Base-by-base conservation (phyloP, 2,888 invertebrate species). In the Macrophya annulata region DNA sequence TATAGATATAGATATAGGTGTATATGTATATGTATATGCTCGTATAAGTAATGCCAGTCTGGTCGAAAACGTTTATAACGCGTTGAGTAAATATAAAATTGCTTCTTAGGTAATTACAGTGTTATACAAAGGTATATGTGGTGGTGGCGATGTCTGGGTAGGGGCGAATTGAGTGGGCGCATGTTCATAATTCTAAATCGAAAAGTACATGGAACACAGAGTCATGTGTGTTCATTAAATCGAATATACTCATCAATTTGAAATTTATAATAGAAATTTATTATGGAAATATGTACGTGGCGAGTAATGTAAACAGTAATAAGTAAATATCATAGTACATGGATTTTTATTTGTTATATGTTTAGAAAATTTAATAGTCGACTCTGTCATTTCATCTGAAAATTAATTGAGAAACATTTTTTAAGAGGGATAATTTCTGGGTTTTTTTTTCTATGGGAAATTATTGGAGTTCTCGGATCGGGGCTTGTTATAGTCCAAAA, bases 21-120 rank as follows among this genome's bases (percentile, higher is more conserved):
- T 65, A 31, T 31, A 6, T 51, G n/a, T 72, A 10, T 25, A 31
- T n/a, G 25, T n/a, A 40, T 43, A 43, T 72, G 15, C 15, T 0
- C 40, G n/a, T 25, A 25, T 40, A 62, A 21, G 43, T 62, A 10
- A 77, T 77, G 12, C 55, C 55, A 77, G 77, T 37, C 77, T 77
- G 77, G 79, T 81, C 59, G 10, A 43, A 81, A 81, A 62, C 79
- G 79, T 81, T 43, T 25, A 25, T 62, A 43, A 40, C 62, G 62
- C 79, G 79, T 81, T 81, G 79, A 81, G 59, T 81, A 81, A 62
- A 81, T 81, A 81, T 62, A 43, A 81, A 81, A 81, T 81, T 81
- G 79, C 59, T 81, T 81, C 40, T 81, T 21, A 43, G 79, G 62
- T 81, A 81, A 81, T 81, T 81, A 81, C 21, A 81, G 79, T 62